A percentile compares a stretch with the other conserved stretches of the same genome.
phyloP scores from a whole-genome alignment of 2,797 vertebrate species.

The Taenioides sp. region DNA sequence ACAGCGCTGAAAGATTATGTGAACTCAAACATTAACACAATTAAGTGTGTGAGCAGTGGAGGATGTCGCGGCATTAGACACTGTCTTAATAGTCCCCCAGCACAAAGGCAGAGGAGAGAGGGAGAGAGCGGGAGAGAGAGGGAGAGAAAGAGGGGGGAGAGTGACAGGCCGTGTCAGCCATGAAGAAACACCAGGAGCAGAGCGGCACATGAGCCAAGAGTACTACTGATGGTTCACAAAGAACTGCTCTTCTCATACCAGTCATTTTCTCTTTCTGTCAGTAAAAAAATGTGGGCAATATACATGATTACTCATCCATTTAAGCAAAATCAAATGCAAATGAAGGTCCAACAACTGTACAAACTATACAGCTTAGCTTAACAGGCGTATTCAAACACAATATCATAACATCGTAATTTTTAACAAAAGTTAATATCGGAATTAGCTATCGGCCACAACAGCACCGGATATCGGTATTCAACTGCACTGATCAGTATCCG shows the following conservation, averaged over 20 bases:
- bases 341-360: neutral
- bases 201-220: constrained; percentile 31
- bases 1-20: constrained; percentile 79
- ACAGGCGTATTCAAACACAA: neutral
- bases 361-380: neutral
- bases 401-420: too few species aligned
- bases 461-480: too few species aligned
- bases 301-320: neutral
- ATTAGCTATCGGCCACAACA: too few species aligned
- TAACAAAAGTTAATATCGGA: too few species aligned
- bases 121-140: constrained; percentile 1
- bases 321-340: neutral
- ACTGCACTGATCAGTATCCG: too few species aligned
- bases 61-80: constrained; percentile 71
- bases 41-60: constrained; percentile 73
- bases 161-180: constrained; percentile 47
- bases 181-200: constrained; percentile 51
- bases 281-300: constrained; percentile 24
- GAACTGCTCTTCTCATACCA: constrained; percentile 36
- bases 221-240: constrained; percentile 39
- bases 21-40: constrained; percentile 82
- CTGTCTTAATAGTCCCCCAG: constrained; percentile 69
- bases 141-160: constrained; percentile 19
- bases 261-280: neutral
- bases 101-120: constrained; percentile 49